phyloP scores from a whole-genome alignment of 1,140 invertebrate species.

The Homarus americanus region DNA sequence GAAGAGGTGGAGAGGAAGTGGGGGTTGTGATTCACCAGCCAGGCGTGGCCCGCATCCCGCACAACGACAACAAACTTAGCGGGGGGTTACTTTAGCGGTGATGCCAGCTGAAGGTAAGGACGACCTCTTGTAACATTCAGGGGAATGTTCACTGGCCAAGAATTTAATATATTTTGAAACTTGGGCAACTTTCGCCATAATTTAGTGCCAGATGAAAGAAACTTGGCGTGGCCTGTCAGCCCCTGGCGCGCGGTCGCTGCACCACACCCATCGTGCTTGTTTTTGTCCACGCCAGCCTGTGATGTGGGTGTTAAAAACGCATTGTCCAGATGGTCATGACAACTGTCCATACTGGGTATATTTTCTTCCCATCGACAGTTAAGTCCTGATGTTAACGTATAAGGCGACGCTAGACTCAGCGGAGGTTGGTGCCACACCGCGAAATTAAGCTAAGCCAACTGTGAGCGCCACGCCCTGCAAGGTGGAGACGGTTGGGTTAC shows the following conservation, averaged over 20 bases:
- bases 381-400: neutral
- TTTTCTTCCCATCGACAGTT: neutral
- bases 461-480: slow-evolving; percentile 36
- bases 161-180: neutral
- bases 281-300: slow-evolving; percentile 25
- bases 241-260: slow-evolving; percentile 2
- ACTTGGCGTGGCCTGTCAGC: neutral
- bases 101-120: neutral
- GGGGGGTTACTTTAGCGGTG: slow-evolving; percentile 20
- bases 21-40: slow-evolving; percentile 50
- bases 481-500: slow-evolving; percentile 51
- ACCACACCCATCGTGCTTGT: slow-evolving; percentile 36
- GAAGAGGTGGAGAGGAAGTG: slow-evolving; percentile 27
- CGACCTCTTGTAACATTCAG: neutral
- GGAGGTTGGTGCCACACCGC: slow-evolving; percentile 1
- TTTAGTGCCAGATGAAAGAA: neutral
- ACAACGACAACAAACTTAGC: slow-evolving; percentile 21
- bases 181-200: neutral
- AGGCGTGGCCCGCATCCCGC: slow-evolving; percentile 56
- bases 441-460: slow-evolving; percentile 33
- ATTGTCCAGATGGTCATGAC: slow-evolving; percentile 3
- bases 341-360: neutral
- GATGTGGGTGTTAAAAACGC: slow-evolving; percentile 17
- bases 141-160: neutral
- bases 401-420: neutral